phyloP scores from a whole-genome alignment of 2,113 vertebrate genomes.

The Hepsetus odoe region DNA sequence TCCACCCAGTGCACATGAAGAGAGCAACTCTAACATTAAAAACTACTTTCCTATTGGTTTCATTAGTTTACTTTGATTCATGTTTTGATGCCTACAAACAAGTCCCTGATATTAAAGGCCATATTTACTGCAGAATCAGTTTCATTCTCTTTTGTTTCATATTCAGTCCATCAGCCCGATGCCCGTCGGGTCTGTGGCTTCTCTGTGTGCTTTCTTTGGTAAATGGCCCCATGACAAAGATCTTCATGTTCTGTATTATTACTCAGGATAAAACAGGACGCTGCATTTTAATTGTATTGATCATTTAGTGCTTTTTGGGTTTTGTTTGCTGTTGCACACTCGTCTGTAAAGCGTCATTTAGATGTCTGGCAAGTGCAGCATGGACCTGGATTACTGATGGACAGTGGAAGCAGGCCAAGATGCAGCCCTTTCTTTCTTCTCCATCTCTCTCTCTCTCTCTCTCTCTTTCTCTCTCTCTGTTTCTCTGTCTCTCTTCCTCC shows the following conservation, averaged over 20 bases:
- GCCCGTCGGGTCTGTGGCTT: not conserved
- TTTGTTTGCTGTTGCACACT: conserved; percentile 30
- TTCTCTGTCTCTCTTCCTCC: too few relatives aligned
- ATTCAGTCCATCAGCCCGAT: not conserved
- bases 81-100: too few relatives aligned
- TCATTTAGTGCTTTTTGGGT: not conserved
- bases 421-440: conserved; percentile 23
- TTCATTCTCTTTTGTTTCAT: not conserved
- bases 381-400: conserved; percentile 46
- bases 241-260: not conserved
- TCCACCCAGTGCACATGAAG: too few relatives aligned
- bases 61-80: too few relatives aligned
- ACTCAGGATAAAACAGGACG: not conserved
- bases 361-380: conserved; percentile 22
- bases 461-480: not conserved
- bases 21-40: too few relatives aligned
- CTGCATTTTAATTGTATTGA: conserved; percentile 15
- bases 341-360: conserved; percentile 30
- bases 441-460: not conserved
- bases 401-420: conserved; percentile 48
- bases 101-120: too few relatives aligned
- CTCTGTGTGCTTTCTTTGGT: not conserved
- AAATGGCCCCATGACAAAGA: not conserved
- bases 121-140: too few relatives aligned
- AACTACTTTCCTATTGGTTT: too few relatives aligned